Evolutionary conservation across 2,797 vertebrate genomes (phyloP).

Genomic region (Rhinichthys osculus): DNA sequence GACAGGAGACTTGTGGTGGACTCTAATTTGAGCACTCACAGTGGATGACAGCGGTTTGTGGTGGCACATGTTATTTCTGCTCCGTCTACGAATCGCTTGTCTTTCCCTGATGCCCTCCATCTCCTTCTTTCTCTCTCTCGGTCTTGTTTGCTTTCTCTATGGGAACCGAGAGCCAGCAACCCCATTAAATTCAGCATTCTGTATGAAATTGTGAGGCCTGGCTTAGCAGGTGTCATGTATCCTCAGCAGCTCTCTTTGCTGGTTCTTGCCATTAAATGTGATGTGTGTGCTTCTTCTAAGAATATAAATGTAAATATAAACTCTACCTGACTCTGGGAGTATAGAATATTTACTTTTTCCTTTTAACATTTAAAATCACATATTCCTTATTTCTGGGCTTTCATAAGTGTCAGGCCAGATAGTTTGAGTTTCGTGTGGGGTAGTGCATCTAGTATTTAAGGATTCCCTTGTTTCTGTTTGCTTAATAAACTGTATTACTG

Average conservation of each 20-base stretch:
- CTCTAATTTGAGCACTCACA: conserved; percentile 54
- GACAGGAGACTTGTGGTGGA: conserved; percentile 45
- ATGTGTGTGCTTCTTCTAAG: conserved; percentile 27
- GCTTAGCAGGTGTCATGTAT: conserved; percentile 46
- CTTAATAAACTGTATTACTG: conserved; percentile 10
- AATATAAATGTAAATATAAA: conserved; percentile 36
- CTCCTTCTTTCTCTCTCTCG: conserved; percentile 7
- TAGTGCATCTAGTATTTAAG: conserved; percentile 14
- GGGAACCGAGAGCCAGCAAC: conserved; percentile 9
- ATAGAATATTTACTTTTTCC: background rate
- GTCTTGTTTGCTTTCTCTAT: conserved; percentile 32
- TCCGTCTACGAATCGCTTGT: conserved; percentile 46
- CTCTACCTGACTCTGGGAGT: background rate
- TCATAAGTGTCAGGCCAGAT: background rate
- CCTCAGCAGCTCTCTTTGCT: conserved; percentile 19
- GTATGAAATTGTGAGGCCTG: conserved; percentile 37
- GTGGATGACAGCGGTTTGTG: conserved; percentile 54
- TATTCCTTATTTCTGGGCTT: background rate
- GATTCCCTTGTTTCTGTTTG: conserved; percentile 10
- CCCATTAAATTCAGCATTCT: conserved; percentile 46
- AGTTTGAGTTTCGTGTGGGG: background rate
- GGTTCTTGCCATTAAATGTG: conserved; percentile 29
- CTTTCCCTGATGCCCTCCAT: conserved; percentile 27
- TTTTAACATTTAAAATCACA: background rate
- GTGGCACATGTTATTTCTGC: conserved; percentile 60